A percentile compares a stretch with the other conserved stretches of the same genome.
These are phyloP conservation scores for Phalacrocorax pelagicus DNA, from an alignment of 2,113 vertebrate genomes.

Conservation along the genomic window DNA sequence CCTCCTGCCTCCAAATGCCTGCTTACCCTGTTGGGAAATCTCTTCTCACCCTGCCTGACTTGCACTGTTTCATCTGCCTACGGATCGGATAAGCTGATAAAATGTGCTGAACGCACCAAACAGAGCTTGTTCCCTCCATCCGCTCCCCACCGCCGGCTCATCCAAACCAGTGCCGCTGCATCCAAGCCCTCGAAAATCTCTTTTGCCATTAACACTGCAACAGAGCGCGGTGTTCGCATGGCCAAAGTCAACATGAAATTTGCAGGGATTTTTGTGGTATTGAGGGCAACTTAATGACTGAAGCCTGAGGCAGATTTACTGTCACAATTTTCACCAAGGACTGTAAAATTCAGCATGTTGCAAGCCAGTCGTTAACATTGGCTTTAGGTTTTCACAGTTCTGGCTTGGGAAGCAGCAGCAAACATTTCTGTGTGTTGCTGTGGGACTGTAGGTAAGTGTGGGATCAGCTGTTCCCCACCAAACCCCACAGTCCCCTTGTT, in stretches of 20 bases:
- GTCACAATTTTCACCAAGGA: constrained; percentile 13
- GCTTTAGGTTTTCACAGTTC: not conserved
- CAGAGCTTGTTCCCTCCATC: constrained; percentile 36
- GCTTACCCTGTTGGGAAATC: constrained; percentile 42
- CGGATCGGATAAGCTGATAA: constrained; percentile 39
- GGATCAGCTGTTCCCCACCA: not conserved
- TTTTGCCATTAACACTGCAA: constrained; percentile 12
- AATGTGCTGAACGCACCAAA: constrained; percentile 57
- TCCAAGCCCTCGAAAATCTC: constrained; percentile 1
- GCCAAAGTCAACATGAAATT: constrained; percentile 44
- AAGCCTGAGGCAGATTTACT: constrained; percentile 35
- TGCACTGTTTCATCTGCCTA: constrained; percentile 43
- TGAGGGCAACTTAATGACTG: constrained; percentile 3
- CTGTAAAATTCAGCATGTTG: not conserved
- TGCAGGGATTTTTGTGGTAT: constrained; percentile 46
- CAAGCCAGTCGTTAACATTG: not conserved
- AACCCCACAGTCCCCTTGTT: not conserved
- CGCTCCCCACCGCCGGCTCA: not conserved
- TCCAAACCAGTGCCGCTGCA: not conserved
- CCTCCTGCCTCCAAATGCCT: constrained; percentile 36
- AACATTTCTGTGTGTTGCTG: not conserved
- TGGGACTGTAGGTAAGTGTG: not conserved
- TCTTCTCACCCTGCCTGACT: constrained; percentile 44
- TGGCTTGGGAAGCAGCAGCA: not conserved
- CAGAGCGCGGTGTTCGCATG: not conserved